Base-by-base conservation (phyloP, 2,113 vertebrate species). In the Ceratotherium simum region DNA sequence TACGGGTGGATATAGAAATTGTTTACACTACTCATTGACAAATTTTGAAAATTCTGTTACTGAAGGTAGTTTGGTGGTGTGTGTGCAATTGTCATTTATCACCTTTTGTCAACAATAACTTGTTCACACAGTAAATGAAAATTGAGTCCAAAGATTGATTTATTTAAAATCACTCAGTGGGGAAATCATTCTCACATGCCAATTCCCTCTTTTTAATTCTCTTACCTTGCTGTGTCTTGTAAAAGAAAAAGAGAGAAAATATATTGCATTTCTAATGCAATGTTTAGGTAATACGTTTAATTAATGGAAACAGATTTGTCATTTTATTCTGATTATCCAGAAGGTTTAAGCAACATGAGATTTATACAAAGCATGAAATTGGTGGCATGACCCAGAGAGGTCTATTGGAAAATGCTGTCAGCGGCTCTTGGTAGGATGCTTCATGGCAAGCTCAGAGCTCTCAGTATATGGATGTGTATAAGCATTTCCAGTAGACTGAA, bases 311-410 rank as follows among this genome's bases (percentile, higher is more conserved):
- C 17, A 98, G 79, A 98, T 92, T 87, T 89, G 54, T 98, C 12
- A 95, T 97, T 98, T 98, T 98, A 96, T 97, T 98, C 58, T 96
- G 64, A 89, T 95, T 98, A 98, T 97, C 92, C 62, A 58, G 75
- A 94, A 72, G 3, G 3, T 97, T 98, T 97, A 97, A 95, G 27
- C 78, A 98, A 97, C 42, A 62, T 1, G 92, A 92, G 46, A 95
- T 97, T 98, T 97, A 97, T 64, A 76, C 51, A 86, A 96, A 94
- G 54, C 82, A 83, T 70, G 67, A 98, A 98, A 97, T 92, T 84
- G 51, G 51, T 97, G 86, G 8, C 88, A 83, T 3, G 48, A 70
- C 72, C 56, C 82, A 89, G 56, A 95, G 56, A 98, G 4, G 29
- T 86, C 48, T 92, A 23, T 72, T 90, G 36, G 67, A 98, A 98